phyloP scores from a whole-genome alignment of 2,888 invertebrate genomes.

The Phortica okadai region DNA sequence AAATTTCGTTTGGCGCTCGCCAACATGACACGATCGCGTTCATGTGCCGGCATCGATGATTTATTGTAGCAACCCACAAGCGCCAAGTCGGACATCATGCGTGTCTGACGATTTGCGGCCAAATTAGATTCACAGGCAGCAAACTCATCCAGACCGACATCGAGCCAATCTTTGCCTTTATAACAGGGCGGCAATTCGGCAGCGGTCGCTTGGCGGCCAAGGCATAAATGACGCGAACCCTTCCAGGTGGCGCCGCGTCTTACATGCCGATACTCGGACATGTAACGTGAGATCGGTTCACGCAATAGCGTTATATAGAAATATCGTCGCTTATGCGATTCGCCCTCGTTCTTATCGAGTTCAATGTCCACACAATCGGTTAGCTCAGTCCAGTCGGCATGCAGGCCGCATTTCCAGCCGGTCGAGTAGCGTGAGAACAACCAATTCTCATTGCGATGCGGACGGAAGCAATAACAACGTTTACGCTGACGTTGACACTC shows the following conservation, averaged over 20 bases:
- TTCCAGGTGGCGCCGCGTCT: slow-evolving; percentile 98
- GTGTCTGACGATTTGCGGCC: slow-evolving; percentile 96
- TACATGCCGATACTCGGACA: slow-evolving; percentile 98
- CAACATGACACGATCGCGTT: slow-evolving; percentile 90
- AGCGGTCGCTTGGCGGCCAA: slow-evolving; percentile 85
- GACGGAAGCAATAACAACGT: slow-evolving; percentile 93
- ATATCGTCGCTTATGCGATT: slow-evolving; percentile 88
- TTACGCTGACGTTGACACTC: slow-evolving; percentile 93
- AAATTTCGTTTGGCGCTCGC: slow-evolving; percentile 97
- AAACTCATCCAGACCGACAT: slow-evolving; percentile 93
- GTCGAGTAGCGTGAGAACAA: slow-evolving; percentile 97
- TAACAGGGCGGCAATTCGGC: slow-evolving; percentile 91
- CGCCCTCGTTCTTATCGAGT: slow-evolving; percentile 93
- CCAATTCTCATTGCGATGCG: slow-evolving; percentile 96
- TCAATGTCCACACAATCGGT: slow-evolving; percentile 94
- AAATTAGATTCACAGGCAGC: slow-evolving; percentile 94
- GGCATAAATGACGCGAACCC: slow-evolving; percentile 85
- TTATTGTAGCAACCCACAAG: slow-evolving; percentile 97
- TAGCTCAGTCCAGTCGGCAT: slow-evolving; percentile 98
- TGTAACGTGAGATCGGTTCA: slow-evolving; percentile 93
- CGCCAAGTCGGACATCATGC: slow-evolving; percentile 97
- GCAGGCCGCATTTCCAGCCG: slow-evolving; percentile 98
- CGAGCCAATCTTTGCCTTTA: slow-evolving; percentile 86
- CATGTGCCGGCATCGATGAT: slow-evolving; percentile 83
- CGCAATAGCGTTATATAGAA: slow-evolving; percentile 97